phyloP scores from a whole-genome alignment of 2,113 vertebrate genomes.

The Microtus ochrogaster region DNA sequence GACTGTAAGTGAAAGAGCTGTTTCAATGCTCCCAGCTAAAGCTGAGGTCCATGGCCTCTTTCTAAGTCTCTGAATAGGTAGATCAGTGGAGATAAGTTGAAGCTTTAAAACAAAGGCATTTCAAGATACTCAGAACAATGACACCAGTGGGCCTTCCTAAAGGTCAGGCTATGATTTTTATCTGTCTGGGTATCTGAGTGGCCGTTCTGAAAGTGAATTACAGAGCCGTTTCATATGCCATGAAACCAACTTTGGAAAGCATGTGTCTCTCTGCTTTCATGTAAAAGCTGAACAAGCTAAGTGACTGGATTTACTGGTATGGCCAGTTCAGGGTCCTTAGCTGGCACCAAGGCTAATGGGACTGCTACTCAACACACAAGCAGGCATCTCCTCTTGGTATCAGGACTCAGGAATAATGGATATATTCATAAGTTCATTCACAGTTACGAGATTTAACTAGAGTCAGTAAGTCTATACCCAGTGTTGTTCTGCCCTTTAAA shows the following conservation, averaged over 20 bases:
- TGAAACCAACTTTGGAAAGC: background rate
- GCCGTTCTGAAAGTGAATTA: background rate
- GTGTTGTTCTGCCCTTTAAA: background rate
- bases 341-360: background rate
- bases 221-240: background rate
- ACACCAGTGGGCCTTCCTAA: background rate
- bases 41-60: background rate
- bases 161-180: too few species aligned
- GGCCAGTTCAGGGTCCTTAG: background rate
- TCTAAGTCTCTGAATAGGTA: background rate
- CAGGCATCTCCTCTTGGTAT: background rate
- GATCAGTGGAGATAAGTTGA: background rate
- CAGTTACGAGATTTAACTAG: background rate
- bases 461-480: background rate
- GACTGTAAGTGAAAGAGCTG: background rate
- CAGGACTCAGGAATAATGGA: background rate
- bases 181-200: background rate
- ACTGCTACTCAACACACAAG: background rate
- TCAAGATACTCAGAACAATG: background rate
- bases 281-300: background rate
- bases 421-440: background rate
- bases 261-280: background rate
- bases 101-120: background rate
- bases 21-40: background rate
- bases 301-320: background rate